Percentiles rank a stretch among this genome's conserved stretches.
These are phyloP conservation scores for Tuberolachnus salignus DNA, from an alignment of 2,888 invertebrate genomes.

Conservation along the genomic window DNA sequence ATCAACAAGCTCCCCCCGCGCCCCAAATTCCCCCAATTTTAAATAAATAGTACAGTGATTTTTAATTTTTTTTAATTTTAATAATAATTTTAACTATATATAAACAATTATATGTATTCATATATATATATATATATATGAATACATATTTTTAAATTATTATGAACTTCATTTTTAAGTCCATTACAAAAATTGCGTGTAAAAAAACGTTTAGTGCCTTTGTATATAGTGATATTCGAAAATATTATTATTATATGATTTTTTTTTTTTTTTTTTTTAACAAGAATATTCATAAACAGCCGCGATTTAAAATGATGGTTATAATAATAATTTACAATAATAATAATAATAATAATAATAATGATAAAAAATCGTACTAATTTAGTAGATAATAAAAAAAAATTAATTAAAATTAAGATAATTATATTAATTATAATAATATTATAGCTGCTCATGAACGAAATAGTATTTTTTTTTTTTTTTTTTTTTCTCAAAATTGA, in stretches of 20 bases:
- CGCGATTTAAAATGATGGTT: slow-evolving; percentile 45
- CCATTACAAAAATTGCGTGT: slow-evolving; percentile 42
- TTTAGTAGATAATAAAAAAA: slow-evolving; percentile 46
- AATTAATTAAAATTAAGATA: slow-evolving; percentile 42
- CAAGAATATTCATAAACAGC: slow-evolving; percentile 52
- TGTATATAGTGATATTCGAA: slow-evolving; percentile 45
- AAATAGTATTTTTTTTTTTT: slow-evolving; percentile 41
- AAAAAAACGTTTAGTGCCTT: slow-evolving; percentile 54
- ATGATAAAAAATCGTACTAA: slow-evolving; percentile 44
- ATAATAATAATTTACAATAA: slow-evolving; percentile 35
- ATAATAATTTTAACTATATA: slow-evolving; percentile 42
- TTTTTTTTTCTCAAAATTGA: slow-evolving; percentile 43
- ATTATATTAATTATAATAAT: too few relatives aligned
- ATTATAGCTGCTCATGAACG: slow-evolving; percentile 50
- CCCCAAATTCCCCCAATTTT: slow-evolving; percentile 18
- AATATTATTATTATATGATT: slow-evolving; percentile 43
- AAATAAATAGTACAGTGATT: slow-evolving; percentile 47
- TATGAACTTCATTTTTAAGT: slow-evolving; percentile 41
- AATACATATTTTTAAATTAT: background rate
- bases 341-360: slow-evolving; percentile 41
- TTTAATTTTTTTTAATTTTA: background rate
- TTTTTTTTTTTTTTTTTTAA: slow-evolving; percentile 10
- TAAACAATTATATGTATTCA: slow-evolving; percentile 40
- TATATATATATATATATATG: slow-evolving; percentile 27
- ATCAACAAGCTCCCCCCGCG: slow-evolving; percentile 48